Evolutionary conservation across 1,140 invertebrate species (phyloP).

Genomic region (Eriocheir sinensis): DNA sequence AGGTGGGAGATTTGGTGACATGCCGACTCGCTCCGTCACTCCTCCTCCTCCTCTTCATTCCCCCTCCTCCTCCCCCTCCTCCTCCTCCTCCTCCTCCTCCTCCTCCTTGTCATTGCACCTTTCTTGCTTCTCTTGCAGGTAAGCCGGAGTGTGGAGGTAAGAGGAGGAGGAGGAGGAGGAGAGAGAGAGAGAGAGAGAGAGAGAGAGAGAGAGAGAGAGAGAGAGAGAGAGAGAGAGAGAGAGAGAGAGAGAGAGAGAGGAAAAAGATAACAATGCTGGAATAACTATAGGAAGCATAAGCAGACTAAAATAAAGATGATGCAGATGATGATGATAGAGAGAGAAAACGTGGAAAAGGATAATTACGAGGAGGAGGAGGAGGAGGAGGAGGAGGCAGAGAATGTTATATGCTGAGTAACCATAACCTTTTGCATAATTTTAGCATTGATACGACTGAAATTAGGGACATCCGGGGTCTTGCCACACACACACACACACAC

Average conservation of each 20-base stretch:
- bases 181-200: conserved; percentile 37
- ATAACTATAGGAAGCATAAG: too few species aligned
- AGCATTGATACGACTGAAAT: conserved; percentile 64
- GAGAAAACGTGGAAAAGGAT: not conserved
- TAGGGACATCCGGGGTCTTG: conserved; percentile 58
- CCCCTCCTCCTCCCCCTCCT: conserved; percentile 1
- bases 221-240: conserved; percentile 37
- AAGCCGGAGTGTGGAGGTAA: too few species aligned
- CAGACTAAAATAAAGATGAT: too few species aligned
- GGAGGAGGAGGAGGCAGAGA: not conserved
- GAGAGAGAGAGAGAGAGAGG: not conserved
- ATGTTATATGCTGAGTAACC: conserved; percentile 47
- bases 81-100: conserved; percentile 3
- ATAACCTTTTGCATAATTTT: conserved; percentile 69
- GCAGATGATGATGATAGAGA: not conserved
- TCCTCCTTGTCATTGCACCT: not conserved
- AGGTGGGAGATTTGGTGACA: conserved; percentile 22
- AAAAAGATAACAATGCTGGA: not conserved
- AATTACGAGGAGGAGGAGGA: not conserved
- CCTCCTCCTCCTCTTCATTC: not conserved
- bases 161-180: not conserved
- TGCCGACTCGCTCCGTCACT: not conserved
- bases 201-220: conserved; percentile 46
- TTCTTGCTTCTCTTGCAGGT: not conserved
- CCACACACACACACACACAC: not conserved